phyloP scores from a whole-genome alignment of 2,888 invertebrate species.

The Perizoma flavofasciatum region DNA sequence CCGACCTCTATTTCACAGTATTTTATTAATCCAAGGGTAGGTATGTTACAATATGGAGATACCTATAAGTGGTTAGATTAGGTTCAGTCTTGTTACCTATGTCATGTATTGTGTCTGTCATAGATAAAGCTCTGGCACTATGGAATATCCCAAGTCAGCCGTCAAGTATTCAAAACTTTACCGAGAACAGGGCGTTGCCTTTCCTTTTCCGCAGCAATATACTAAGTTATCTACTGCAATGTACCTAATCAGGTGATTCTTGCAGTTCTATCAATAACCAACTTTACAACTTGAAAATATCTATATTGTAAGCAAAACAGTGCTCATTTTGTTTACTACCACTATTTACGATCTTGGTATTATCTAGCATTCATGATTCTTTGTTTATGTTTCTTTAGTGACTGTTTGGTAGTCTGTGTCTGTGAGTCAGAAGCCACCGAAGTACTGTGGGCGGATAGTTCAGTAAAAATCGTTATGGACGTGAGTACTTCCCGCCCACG shows the following conservation, averaged over 20 bases:
- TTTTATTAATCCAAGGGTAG: too few relatives aligned
- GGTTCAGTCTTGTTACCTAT: too few relatives aligned
- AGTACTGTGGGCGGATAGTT: slow-evolving; percentile 5
- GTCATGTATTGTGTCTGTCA: too few relatives aligned
- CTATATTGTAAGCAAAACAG: slow-evolving; percentile 14
- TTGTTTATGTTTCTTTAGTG: background rate
- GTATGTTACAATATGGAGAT: too few relatives aligned
- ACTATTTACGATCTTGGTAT: slow-evolving; percentile 9
- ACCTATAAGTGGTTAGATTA: too few relatives aligned
- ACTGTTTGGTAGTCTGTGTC: too few relatives aligned
- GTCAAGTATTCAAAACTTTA: background rate
- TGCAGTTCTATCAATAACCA: slow-evolving; percentile 20
- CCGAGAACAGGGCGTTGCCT: background rate
- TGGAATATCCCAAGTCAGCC: too few relatives aligned
- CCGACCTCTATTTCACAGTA: too few relatives aligned
- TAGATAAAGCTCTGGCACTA: too few relatives aligned
- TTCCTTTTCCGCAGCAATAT: background rate
- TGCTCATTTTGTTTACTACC: slow-evolving; percentile 11
- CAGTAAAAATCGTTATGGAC: slow-evolving; percentile 13
- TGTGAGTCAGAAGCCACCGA: slow-evolving; percentile 1
- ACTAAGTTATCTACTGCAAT: too few relatives aligned
- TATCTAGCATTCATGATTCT: background rate
- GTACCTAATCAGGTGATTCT: too few relatives aligned
- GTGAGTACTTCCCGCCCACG: background rate
- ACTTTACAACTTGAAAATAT: slow-evolving; percentile 18